phyloP scores from a whole-genome alignment of 2,113 vertebrate species.

The Ivindomyrus marchei region DNA sequence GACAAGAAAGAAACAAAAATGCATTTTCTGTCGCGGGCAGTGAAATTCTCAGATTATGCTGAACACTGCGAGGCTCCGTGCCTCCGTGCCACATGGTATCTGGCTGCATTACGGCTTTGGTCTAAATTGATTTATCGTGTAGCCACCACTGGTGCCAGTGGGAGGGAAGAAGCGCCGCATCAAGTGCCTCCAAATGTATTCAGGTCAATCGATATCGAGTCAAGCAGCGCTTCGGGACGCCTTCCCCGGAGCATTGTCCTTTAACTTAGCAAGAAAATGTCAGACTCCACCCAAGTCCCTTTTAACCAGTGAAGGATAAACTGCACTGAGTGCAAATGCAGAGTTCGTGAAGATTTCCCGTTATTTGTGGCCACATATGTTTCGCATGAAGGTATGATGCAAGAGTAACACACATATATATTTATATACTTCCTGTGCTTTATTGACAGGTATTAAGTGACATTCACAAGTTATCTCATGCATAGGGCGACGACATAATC shows the following conservation, averaged over 20 bases:
- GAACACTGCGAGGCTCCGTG: slow-evolving; percentile 2
- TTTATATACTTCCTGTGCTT: no score
- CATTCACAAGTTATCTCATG: no score
- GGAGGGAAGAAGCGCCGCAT: slow-evolving; percentile 19
- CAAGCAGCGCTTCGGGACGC: neutral
- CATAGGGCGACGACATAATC: no score
- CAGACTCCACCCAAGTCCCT: neutral
- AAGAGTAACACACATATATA: no score
- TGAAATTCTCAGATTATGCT: neutral
- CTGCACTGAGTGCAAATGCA: neutral
- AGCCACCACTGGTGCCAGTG: slow-evolving; percentile 3
- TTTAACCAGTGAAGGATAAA: neutral
- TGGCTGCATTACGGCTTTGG: slow-evolving; percentile 12
- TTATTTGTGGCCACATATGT: neutral
- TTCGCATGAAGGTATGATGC: neutral
- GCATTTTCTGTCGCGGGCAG: neutral
- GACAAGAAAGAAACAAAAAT: neutral
- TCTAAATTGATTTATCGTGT: slow-evolving; percentile 33
- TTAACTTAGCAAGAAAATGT: slow-evolving; percentile 21
- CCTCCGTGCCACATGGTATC: neutral
- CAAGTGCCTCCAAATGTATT: slow-evolving; percentile 10
- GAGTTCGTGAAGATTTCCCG: neutral
- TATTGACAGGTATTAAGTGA: no score
- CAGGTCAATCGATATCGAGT: slow-evolving; percentile 29
- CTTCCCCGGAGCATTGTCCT: slow-evolving; percentile 14